Evolutionary conservation across 2,113 vertebrate species (phyloP).

Genomic region (Agapornis roseicollis): DNA sequence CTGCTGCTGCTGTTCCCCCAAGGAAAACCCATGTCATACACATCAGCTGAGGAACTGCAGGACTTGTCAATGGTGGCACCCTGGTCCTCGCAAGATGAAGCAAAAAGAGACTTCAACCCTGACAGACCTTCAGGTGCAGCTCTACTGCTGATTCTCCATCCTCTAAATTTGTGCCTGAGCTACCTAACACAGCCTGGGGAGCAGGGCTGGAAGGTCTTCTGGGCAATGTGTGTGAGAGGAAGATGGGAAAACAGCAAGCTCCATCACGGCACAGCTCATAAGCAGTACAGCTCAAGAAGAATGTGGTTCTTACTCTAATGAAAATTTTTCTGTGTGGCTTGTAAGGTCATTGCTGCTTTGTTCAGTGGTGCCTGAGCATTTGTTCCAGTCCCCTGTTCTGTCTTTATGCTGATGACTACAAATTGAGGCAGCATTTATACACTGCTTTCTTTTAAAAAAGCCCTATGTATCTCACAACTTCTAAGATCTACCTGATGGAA

Average conservation of each 20-base stretch:
- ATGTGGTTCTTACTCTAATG: background rate
- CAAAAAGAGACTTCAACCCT: background rate
- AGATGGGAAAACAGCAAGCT: background rate
- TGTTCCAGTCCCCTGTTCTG: background rate
- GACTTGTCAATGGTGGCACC: background rate
- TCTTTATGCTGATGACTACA: background rate
- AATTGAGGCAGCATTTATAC: background rate
- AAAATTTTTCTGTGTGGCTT: background rate
- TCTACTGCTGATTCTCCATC: background rate
- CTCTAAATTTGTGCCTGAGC: background rate
- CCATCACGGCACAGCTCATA: background rate
- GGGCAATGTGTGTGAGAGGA: fast-evolving
- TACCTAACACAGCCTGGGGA: fast-evolving
- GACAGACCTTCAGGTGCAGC: background rate
- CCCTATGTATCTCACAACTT: background rate
- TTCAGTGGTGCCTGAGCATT: background rate
- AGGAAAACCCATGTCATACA: fast-evolving
- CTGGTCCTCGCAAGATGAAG: background rate
- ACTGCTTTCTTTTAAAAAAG: background rate
- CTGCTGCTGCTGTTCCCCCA: background rate
- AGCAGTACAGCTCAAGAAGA: background rate
- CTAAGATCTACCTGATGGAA: background rate
- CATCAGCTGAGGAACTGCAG: background rate
- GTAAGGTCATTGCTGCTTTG: background rate
- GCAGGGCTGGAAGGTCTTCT: background rate